Percentiles rank a stretch among this genome's conserved stretches.
phyloP scores from a whole-genome alignment of 2,888 invertebrate genomes.

The Xylophagus ater region DNA sequence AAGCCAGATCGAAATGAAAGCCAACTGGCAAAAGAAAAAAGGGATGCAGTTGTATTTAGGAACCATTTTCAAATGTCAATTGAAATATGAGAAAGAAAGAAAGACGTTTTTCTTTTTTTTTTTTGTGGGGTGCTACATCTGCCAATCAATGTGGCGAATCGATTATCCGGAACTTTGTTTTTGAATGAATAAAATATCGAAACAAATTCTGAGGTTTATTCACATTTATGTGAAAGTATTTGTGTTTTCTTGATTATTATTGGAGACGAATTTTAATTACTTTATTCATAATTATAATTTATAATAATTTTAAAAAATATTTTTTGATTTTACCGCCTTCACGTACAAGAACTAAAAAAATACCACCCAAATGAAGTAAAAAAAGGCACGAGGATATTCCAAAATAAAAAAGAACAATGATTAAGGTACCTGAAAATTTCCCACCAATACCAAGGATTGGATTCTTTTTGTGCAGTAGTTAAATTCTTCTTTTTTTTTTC shows the following conservation, averaged over 20 bases:
- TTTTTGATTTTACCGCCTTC: conserved; percentile 1
- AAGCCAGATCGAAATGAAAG: conserved; percentile 1
- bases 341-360: background rate
- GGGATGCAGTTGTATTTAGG: too few relatives aligned
- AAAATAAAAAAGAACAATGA: too few relatives aligned
- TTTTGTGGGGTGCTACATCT: conserved; percentile 9
- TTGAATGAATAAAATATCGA: conserved; percentile 6
- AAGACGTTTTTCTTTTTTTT: background rate
- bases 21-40: conserved; percentile 1
- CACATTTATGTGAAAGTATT: background rate
- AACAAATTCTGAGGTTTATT: too few relatives aligned
- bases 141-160: conserved; percentile 11
- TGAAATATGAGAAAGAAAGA: conserved; percentile 2
- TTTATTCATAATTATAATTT: background rate
- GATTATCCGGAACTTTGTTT: conserved; percentile 9
- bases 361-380: too few relatives aligned
- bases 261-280: background rate
- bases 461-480: too few relatives aligned
- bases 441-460: too few relatives aligned
- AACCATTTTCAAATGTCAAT: too few relatives aligned
- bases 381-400: too few relatives aligned
- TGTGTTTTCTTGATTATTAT: conserved; percentile 2
- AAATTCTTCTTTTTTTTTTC: too few relatives aligned
- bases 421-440: too few relatives aligned
- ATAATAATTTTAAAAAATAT: background rate